A percentile compares a stretch with the other conserved stretches of the same genome.
Evolutionary conservation across 2,888 invertebrate species (phyloP).

Genomic region (Phengaris arion): DNA sequence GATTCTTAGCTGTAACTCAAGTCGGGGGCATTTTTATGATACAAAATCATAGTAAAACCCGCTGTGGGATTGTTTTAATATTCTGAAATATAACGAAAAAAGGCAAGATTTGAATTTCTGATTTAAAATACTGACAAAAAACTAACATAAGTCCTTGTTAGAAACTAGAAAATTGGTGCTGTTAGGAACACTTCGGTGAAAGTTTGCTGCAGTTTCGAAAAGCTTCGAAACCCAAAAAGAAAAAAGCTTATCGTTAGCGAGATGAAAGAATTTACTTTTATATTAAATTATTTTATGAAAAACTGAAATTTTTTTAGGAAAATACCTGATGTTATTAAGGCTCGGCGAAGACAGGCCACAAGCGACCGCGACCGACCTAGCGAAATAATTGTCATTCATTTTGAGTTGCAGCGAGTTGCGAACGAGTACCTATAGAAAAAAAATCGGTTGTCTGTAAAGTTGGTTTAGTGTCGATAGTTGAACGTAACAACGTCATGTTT

Average conservation of each 20-base stretch:
- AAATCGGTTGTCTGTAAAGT: too few species aligned
- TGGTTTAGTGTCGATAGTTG: too few species aligned
- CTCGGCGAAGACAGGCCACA: neutral
- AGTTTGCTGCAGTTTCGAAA: neutral
- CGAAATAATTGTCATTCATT: too few species aligned
- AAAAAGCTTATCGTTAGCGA: neutral
- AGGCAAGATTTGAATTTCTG: neutral
- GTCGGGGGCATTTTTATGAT: too few species aligned
- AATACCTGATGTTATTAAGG: neutral
- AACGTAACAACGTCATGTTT: too few species aligned
- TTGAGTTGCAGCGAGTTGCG: too few species aligned
- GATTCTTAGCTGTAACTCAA: too few species aligned
- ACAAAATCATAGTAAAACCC: too few species aligned
- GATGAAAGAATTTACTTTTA: neutral
- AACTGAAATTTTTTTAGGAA: neutral
- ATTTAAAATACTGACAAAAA: neutral
- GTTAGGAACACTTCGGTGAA: neutral
- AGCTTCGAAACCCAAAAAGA: neutral
- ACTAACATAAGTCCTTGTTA: neutral
- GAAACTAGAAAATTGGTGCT: neutral
- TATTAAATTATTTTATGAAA: neutral
- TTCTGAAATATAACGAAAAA: too few species aligned
- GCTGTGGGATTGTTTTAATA: too few species aligned
- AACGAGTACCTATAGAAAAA: too few species aligned
- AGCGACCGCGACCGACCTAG: too few species aligned